Evolutionary conservation across 1,140 invertebrate genomes (phyloP).

Genomic region (Teleopsis dalmanni): DNA sequence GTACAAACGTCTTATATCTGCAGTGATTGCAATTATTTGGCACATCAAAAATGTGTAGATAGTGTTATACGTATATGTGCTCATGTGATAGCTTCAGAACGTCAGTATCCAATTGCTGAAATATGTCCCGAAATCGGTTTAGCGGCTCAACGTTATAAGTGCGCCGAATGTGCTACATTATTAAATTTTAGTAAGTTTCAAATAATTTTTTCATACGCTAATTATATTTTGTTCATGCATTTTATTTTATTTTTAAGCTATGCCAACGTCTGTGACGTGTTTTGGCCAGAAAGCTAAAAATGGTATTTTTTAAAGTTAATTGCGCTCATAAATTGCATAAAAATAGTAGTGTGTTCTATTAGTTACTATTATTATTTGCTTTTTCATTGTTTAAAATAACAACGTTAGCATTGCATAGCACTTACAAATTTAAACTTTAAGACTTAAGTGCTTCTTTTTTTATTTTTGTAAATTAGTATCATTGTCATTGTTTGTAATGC

Average conservation of each 20-base stretch:
- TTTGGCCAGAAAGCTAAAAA: conserved; percentile 13
- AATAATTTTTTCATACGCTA: conserved; percentile 2
- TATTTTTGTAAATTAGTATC: too few relatives aligned
- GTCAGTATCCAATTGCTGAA: conserved; percentile 61
- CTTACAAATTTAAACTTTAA: too few relatives aligned
- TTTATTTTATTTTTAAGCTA: conserved; percentile 12
- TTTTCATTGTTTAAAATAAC: too few relatives aligned
- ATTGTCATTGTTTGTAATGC: too few relatives aligned
- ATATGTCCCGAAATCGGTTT: conserved; percentile 79
- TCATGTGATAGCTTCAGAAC: conserved; percentile 66
- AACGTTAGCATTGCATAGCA: too few relatives aligned
- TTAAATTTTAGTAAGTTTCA: conserved; percentile 65
- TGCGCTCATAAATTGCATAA: not conserved
- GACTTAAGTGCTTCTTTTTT: too few relatives aligned
- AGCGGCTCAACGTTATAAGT: conserved; percentile 67
- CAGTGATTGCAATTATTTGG: conserved; percentile 59
- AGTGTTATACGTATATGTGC: conserved; percentile 66
- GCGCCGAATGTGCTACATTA: conserved; percentile 66
- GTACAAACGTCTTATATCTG: conserved; percentile 46
- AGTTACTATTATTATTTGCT: too few relatives aligned
- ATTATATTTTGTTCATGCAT: conserved; percentile 6
- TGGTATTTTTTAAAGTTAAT: conserved; percentile 4
- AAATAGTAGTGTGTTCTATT: not conserved
- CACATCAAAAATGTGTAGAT: conserved; percentile 71
- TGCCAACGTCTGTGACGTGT: conserved; percentile 6